phyloP scores from a whole-genome alignment of 2,888 invertebrate genomes.

The Callosobruchus maculatus region DNA sequence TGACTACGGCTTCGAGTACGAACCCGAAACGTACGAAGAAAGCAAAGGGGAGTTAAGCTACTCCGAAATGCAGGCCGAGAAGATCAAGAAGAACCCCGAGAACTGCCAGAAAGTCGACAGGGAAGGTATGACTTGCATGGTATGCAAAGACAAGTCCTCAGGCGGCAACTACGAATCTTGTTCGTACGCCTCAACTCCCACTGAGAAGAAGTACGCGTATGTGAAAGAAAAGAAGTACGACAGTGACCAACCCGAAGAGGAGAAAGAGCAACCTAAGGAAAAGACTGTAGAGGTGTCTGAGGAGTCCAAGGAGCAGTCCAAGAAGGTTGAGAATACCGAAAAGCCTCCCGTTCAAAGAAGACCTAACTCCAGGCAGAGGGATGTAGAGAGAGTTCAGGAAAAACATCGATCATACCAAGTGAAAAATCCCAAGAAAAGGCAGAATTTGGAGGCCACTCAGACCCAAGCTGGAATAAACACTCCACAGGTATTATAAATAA shows the following conservation, averaged over 20 bases:
- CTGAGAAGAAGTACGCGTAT: slow-evolving; percentile 67
- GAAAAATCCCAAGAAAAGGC: slow-evolving; percentile 18
- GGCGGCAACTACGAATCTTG: slow-evolving; percentile 75
- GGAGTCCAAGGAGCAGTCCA: slow-evolving; percentile 5
- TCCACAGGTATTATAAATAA: neutral
- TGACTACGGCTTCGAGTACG: slow-evolving; percentile 33
- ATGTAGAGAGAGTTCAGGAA: neutral
- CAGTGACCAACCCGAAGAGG: slow-evolving; percentile 55
- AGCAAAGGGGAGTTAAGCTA: slow-evolving; percentile 42
- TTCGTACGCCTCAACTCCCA: slow-evolving; percentile 70
- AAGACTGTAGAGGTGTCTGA: slow-evolving; percentile 16
- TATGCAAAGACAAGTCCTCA: slow-evolving; percentile 71
- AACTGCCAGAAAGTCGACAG: slow-evolving; percentile 63
- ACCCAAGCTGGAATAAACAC: neutral
- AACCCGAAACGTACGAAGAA: slow-evolving; percentile 20
- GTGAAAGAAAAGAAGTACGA: slow-evolving; percentile 62
- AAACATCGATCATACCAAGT: slow-evolving; percentile 13
- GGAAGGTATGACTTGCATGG: slow-evolving; percentile 66
- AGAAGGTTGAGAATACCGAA: slow-evolving; percentile 1
- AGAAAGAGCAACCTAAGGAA: slow-evolving; percentile 26
- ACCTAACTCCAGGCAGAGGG: neutral
- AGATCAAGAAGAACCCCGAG: slow-evolving; percentile 57
- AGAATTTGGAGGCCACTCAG: neutral
- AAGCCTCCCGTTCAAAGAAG: slow-evolving; percentile 4
- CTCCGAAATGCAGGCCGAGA: slow-evolving; percentile 61